These are phyloP conservation scores for Caenorhabditis sp. DNA, from an alignment of 2,888 invertebrate genomes.

Conservation along the genomic window DNA sequence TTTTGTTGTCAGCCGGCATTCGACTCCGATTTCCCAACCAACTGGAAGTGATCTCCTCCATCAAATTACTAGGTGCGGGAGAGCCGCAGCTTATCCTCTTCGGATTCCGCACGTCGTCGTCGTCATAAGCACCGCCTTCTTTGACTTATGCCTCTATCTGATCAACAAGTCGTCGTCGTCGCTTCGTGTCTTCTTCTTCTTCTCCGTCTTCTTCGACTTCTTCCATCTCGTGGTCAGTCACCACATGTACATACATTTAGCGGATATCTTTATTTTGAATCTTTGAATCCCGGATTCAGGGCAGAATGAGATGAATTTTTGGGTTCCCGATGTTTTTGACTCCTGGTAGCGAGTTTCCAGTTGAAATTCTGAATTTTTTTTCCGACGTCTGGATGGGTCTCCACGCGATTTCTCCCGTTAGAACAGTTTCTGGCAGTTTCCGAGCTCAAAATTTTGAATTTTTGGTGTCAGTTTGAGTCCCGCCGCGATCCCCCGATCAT, in stretches of 20 bases:
- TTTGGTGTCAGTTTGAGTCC: too few species aligned
- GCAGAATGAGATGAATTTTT: not conserved
- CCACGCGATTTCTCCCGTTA: too few species aligned
- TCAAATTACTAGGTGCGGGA: not conserved
- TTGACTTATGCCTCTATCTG: not conserved
- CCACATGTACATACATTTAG: conserved; percentile 1
- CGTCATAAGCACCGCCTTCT: conserved; percentile 14
- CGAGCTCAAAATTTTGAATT: too few species aligned
- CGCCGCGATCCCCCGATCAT: not conserved
- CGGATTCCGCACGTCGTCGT: conserved; percentile 21
- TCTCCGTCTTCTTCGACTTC: not conserved
- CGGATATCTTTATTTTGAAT: too few species aligned
- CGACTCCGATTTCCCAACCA: too few species aligned
- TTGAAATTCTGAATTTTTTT: too few species aligned
- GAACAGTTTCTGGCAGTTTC: too few species aligned
- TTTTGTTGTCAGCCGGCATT: too few species aligned
- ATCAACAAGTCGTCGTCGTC: conserved; percentile 7
- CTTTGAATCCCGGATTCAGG: not conserved
- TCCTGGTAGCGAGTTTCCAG: too few species aligned
- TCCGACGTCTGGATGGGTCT: too few species aligned
- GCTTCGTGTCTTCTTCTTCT: not conserved
- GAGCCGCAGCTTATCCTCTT: conserved; percentile 17
- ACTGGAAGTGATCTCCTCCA: too few species aligned
- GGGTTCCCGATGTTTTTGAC: not conserved
- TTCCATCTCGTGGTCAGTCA: not conserved